Base-by-base conservation (phyloP, 2,113 vertebrate genomes). In the Nothocercus nigrocapillus region DNA sequence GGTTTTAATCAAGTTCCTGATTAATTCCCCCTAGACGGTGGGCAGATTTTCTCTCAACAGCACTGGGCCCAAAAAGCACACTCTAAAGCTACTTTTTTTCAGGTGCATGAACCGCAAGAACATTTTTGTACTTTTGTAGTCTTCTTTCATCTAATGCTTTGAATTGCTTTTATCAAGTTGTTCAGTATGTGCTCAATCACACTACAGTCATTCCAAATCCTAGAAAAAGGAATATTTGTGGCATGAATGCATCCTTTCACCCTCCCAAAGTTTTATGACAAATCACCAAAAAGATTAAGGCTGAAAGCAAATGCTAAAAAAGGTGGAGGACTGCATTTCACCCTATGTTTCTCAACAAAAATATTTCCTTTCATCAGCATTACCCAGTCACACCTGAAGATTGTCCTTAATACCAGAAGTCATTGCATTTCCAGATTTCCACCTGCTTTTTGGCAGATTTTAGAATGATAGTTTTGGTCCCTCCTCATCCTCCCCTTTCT, bases 31-130 rank as follows among this genome's bases (percentile, higher is more conserved):
- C 10, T 56, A 56, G 25, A 44, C 44, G 14, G 44, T 44, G 44
- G 44, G 44, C 15, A 47, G 25, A 61, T 19, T 58, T 80, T 64
- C 8, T 34, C 45, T 24, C 34, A 76, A 47, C 14, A 62, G 22
- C 19, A 47, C 0, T 0, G 1, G 59, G 61, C 6, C 32, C 16
- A 28, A 21, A 27, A 82, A 79, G 16, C 12, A 45, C 3, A 38
- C 3, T 56, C 19, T 25, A 62, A 44, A 77, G 7, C 4, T 58
- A 77, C 6, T 44, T 77, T 54, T n/a, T 53, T 53, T 27, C 51
- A 30, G 24, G 27, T 32, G 30, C 0, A 47, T 15, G 16, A 69
- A 95, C 61, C 5, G 4, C 10, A 80, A 45, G 11, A 89, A n/a
- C 72, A 83, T 56, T 76, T 82, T 40, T 53, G 22, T 38, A 79